Base-by-base conservation (phyloP, 1,140 invertebrate species). In the Globodera ellingtonae region DNA sequence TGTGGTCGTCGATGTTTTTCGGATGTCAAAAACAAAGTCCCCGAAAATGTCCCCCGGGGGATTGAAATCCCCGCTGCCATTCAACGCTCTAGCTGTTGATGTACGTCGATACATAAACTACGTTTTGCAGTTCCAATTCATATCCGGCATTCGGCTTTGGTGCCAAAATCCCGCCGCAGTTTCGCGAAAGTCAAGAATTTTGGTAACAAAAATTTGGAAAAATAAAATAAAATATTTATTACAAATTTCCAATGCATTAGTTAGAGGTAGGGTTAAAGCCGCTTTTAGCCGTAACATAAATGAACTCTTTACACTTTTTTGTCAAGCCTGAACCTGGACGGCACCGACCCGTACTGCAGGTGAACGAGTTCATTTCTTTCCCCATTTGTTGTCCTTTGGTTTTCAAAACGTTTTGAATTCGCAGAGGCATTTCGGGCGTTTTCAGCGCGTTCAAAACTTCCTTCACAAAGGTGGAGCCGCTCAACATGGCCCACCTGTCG, bases 121-220 rank as follows among this genome's bases (percentile, higher is more conserved):
- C 50, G n/a, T 81, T 9, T 84, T 83, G 67, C 70, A 84, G 83
- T 46, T n/a, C 83, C 24, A 86, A 79, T 67, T 81, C 81, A 0
- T 87, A 82, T 77, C 78, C 85, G 48, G 84, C 86, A 21, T 89
- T 89, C 70, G 86, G 86, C 24, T 87, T 87, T 35, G 86, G 86
- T 8, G 86, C 86, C 15, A 87, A 89, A 73, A 82, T 87, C 67
- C 86, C 86, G 3, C 86, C 86, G 24, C 82, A 81, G 44, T 88
- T 80, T 62, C 69, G 86, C n/a, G 86, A 87, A 71, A 86, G 84
- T 13, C 87, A 87, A 67, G 85, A 87, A 71, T 87, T 87, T 72
- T 87, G 86, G 70, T 80, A 35, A 35, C 1, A 35, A 35, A 35
- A 35, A 3, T 35, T 35, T 35, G 1, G 35, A 35, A 35, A 35